Evolutionary conservation across 2,797 vertebrate genomes (phyloP), one percentile per base, ranked within the genome.

Genomic region (Enoplosus armatus): DNA sequence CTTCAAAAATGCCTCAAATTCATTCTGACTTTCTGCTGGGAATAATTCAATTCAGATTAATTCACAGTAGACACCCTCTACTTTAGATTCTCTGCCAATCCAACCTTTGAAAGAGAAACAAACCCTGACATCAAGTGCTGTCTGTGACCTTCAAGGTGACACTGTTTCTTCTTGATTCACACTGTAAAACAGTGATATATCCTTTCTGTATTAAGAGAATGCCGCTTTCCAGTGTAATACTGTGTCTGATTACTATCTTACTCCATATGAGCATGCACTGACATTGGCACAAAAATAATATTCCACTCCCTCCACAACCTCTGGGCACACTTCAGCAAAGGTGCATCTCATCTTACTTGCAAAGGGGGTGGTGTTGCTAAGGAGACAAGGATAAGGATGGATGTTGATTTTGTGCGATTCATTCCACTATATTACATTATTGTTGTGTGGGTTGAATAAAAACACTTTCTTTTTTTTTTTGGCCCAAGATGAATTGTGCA

Each of bases 351-450:
- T 93, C 79, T 88, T 68, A 83, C 82, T 90, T 92, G 89, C 89
- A 91, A 84, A 87, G 63, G 48, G 81, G 84, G 65, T 66, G 70
- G 75, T 82, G 94, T 94, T 95, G 92, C 93, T 91, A 94, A 72
- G 92, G 93, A 90, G 93, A 95, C 92, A 45, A 48, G 75, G 83
- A 80, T 59, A 79, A 80, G 84, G 86, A 88, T 53, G 83, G 81
- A 77, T 87, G 84, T 75, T 84, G 85, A 88, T 90, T 87, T 72
- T 92, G 71, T 91, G 69, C 24, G 72, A 88, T 94, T 89, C 80
- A 90, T 93, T 92, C 79, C 64, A 72, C 69, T 85, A 60, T 79
- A 83, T 91, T 84, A 84, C 69, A 80, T 76, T 84, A 88, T 85
- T 84, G 65, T 75, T 60, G 64, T 85, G 83, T 88, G 87, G 73